A percentile compares a stretch with the other conserved stretches of the same genome.
Evolutionary conservation across 1,140 invertebrate species (phyloP).

Genomic region (Bombus fervidus): DNA sequence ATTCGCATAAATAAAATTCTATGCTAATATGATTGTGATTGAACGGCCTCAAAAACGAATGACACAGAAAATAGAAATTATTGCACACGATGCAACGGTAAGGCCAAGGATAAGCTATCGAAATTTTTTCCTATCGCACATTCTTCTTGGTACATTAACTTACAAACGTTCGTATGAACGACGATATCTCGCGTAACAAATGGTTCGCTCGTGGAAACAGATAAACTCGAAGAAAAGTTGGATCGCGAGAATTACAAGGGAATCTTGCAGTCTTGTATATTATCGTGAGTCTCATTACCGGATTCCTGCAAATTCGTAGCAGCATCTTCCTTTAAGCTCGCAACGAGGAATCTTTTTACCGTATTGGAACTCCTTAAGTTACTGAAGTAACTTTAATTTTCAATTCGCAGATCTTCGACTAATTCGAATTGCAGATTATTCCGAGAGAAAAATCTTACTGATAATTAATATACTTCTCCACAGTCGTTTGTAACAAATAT

Average conservation of each 20-base stretch:
- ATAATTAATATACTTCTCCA: not conserved
- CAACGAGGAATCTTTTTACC: not conserved
- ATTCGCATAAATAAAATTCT: not conserved
- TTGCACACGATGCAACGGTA: not conserved
- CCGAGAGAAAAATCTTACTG: not conserved
- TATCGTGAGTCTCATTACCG: conserved; percentile 2
- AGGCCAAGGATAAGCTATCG: not conserved
- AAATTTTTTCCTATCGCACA: not conserved
- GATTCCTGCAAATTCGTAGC: not conserved
- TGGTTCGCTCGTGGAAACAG: not conserved
- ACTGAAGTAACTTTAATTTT: not conserved
- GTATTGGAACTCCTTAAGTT: not conserved
- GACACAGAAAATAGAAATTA: not conserved
- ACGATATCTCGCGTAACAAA: conserved; percentile 8
- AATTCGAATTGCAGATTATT: not conserved
- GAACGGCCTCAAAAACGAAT: not conserved
- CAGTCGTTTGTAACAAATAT: not conserved
- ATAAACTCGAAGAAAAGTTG: conserved; percentile 6
- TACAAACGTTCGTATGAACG: not conserved
- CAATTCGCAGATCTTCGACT: not conserved
- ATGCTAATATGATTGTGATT: too few relatives aligned
- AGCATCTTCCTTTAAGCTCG: not conserved
- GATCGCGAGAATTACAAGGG: not conserved
- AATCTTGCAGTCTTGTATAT: not conserved
- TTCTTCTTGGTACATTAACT: conserved; percentile 8